These are phyloP conservation scores for Ascidia mentula DNA, from an alignment of 23 tunicate genomes.

Conservation along the genomic window DNA sequence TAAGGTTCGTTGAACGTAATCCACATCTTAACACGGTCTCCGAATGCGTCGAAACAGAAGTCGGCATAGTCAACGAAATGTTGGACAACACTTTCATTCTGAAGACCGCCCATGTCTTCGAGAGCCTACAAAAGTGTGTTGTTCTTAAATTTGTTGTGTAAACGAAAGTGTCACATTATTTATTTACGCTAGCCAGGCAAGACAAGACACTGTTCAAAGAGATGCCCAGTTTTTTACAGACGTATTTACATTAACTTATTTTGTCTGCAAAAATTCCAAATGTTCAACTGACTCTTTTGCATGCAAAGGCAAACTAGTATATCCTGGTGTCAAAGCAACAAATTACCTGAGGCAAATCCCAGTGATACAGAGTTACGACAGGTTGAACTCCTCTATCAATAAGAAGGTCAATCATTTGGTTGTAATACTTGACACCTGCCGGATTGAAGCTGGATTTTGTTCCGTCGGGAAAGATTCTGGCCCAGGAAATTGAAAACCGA, in stretches of 20 bases:
- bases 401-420: conserved; percentile 57
- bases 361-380: conserved; percentile 93
- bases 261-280: too few relatives aligned
- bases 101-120: conserved; percentile 67
- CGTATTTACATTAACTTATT: too few relatives aligned
- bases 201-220: too few relatives aligned
- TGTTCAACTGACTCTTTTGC: not conserved
- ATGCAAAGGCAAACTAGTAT: not conserved
- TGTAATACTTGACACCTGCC: conserved; percentile 91
- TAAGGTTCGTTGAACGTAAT: conserved; percentile 97
- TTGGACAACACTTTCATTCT: conserved; percentile 48
- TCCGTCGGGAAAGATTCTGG: conserved; percentile 92
- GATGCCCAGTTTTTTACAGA: too few relatives aligned
- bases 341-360: conserved; percentile 97
- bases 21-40: conserved; percentile 87
- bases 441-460: conserved; percentile 52
- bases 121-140: too few relatives aligned
- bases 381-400: conserved; percentile 79
- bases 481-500: conserved; percentile 90
- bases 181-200: too few relatives aligned
- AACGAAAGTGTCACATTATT: too few relatives aligned
- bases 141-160: too few relatives aligned
- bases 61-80: conserved; percentile 80
- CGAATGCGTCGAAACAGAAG: conserved; percentile 76
- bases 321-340: not conserved